phyloP scores from a whole-genome alignment of 2,888 invertebrate species.

The Cylloceria caligata region DNA sequence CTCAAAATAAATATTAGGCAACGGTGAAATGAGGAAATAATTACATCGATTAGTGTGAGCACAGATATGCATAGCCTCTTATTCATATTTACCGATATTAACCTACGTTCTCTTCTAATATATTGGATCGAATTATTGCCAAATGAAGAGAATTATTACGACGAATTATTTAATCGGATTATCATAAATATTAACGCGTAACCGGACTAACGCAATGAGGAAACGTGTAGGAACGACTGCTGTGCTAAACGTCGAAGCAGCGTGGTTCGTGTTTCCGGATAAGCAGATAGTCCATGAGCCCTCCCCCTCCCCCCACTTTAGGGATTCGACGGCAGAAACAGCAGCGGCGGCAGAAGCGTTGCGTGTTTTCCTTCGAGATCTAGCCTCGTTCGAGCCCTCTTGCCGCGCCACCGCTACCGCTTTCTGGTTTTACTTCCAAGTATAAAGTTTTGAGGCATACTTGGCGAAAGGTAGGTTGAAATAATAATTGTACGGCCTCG shows the following conservation, averaged over 20 bases:
- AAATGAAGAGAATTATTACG: neutral
- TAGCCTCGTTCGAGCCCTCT: constrained; percentile 75
- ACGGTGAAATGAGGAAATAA: neutral
- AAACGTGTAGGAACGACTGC: neutral
- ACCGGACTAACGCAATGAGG: constrained; percentile 26
- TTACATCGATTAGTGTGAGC: too few species aligned
- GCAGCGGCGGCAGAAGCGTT: constrained; percentile 68
- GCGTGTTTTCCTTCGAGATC: constrained; percentile 73
- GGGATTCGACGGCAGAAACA: constrained; percentile 41
- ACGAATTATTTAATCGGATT: neutral
- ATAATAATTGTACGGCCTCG: constrained; percentile 76
- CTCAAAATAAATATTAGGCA: neutral
- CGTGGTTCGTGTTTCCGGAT: constrained; percentile 31
- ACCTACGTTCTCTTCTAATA: too few species aligned
- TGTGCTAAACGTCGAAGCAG: neutral
- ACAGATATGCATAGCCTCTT: too few species aligned
- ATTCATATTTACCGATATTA: too few species aligned
- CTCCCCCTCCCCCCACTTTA: too few species aligned
- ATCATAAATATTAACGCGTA: constrained; percentile 32
- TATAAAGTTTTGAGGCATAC: constrained; percentile 77
- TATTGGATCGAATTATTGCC: too few species aligned
- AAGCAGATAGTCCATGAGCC: constrained; percentile 46
- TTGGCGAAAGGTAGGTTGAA: constrained; percentile 79
- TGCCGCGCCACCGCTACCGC: constrained; percentile 63
- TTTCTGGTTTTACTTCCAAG: constrained; percentile 76